These are phyloP conservation scores for Neoascia interrupta DNA, from an alignment of 2,888 invertebrate species.

Conservation along the genomic window DNA sequence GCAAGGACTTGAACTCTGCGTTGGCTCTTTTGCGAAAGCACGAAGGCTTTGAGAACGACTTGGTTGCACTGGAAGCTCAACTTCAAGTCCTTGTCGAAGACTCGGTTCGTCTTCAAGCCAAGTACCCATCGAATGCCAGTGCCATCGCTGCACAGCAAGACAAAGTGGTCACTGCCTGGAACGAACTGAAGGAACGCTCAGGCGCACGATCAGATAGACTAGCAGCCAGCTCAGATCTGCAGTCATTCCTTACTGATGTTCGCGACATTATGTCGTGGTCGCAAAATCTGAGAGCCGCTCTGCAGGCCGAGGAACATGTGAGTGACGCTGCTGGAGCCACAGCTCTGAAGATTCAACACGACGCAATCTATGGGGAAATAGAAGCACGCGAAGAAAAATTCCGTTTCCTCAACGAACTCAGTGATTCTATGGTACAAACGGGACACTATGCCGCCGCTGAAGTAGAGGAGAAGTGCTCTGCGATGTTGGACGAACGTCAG, in stretches of 20 bases:
- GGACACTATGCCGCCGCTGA: slow-evolving; percentile 91
- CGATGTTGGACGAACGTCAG: slow-evolving; percentile 88
- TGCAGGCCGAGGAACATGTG: slow-evolving; percentile 90
- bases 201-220: slow-evolving; percentile 89
- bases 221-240: slow-evolving; percentile 92
- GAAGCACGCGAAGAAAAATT: slow-evolving; percentile 93
- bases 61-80: slow-evolving; percentile 95
- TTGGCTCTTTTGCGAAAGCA: slow-evolving; percentile 90
- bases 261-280: slow-evolving; percentile 96
- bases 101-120: slow-evolving; percentile 90
- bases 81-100: slow-evolving; percentile 95
- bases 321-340: slow-evolving; percentile 91
- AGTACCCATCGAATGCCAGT: slow-evolving; percentile 95
- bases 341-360: slow-evolving; percentile 89
- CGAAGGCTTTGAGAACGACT: slow-evolving; percentile 95
- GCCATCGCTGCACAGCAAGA: slow-evolving; percentile 94
- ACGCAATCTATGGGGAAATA: slow-evolving; percentile 90
- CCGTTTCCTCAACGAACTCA: slow-evolving; percentile 86
- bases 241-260: slow-evolving; percentile 91
- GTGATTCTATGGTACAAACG: slow-evolving; percentile 90
- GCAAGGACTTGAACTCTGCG: slow-evolving; percentile 92
- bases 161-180: slow-evolving; percentile 93
- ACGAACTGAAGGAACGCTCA: slow-evolving; percentile 89
- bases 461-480: slow-evolving; percentile 88
- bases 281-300: slow-evolving; percentile 86